These are phyloP conservation scores for Hypsopygia costalis DNA, from an alignment of 2,888 invertebrate genomes.

Conservation along the genomic window DNA sequence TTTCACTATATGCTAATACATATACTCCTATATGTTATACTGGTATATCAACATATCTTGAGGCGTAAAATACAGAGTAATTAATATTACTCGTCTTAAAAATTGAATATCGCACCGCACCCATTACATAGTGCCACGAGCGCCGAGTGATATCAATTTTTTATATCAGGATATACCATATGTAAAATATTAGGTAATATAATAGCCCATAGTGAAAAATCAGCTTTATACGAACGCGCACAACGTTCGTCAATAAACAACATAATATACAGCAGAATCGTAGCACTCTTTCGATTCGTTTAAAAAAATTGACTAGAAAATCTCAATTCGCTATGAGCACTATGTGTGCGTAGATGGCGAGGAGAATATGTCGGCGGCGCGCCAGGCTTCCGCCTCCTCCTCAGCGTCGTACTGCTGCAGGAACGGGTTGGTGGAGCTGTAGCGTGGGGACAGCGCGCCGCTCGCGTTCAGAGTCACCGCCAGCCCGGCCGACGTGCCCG, in stretches of 20 bases:
- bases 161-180: too few relatives aligned
- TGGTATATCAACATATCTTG: too few relatives aligned
- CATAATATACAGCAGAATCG: slow-evolving; percentile 76
- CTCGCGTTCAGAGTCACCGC: slow-evolving; percentile 80
- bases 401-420: slow-evolving; percentile 78
- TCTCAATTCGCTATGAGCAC: slow-evolving; percentile 73
- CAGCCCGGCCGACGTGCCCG: slow-evolving; percentile 82
- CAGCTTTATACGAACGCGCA: slow-evolving; percentile 54
- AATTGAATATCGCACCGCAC: too few relatives aligned
- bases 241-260: slow-evolving; percentile 61
- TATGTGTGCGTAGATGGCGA: slow-evolving; percentile 71
- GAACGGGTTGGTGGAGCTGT: slow-evolving; percentile 82
- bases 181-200: too few relatives aligned
- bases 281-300: slow-evolving; percentile 70
- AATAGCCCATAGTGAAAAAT: too few relatives aligned
- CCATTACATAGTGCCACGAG: too few relatives aligned
- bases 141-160: too few relatives aligned
- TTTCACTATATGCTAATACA: too few relatives aligned
- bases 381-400: slow-evolving; percentile 74
- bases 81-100: too few relatives aligned
- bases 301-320: slow-evolving; percentile 79
- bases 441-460: slow-evolving; percentile 57
- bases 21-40: too few relatives aligned
- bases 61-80: too few relatives aligned
- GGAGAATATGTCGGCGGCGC: slow-evolving; percentile 69